Percentiles rank a stretch among this genome's conserved stretches.
phyloP scores from a whole-genome alignment of 2,797 vertebrate genomes.

The Ciconia nigra region DNA sequence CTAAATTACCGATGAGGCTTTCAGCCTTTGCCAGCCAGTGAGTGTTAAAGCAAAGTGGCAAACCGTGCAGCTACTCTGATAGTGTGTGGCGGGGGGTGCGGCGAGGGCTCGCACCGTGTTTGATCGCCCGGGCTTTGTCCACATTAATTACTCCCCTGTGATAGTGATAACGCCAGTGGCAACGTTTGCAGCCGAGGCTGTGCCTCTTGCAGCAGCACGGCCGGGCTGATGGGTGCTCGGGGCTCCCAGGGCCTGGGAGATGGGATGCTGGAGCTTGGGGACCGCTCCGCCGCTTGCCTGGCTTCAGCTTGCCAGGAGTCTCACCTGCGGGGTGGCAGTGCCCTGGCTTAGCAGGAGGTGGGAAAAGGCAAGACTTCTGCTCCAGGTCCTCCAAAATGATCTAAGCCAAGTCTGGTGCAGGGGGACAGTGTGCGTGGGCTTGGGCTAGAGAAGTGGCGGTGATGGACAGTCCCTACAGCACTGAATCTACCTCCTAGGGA shows the following conservation, averaged over 20 bases:
- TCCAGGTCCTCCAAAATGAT: accelerated
- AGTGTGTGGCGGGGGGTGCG: neutral
- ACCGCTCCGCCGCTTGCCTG: neutral
- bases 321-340: neutral
- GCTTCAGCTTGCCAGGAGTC: neutral
- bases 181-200: neutral
- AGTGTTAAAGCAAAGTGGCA: slow-evolving; percentile 18
- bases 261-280: neutral
- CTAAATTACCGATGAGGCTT: slow-evolving; percentile 3
- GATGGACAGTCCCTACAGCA: slow-evolving; percentile 39
- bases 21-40: neutral
- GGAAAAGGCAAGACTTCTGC: neutral
- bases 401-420: neutral
- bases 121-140: neutral
- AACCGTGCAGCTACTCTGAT: neutral
- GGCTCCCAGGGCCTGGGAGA: neutral
- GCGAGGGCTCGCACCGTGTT: neutral
- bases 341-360: neutral
- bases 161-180: neutral
- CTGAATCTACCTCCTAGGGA: slow-evolving; percentile 68
- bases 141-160: neutral
- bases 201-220: neutral
- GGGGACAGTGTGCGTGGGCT: neutral
- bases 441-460: neutral
- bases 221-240: neutral